Base-by-base conservation (phyloP, 2,888 invertebrate genomes). In the Amphipoea lucens region DNA sequence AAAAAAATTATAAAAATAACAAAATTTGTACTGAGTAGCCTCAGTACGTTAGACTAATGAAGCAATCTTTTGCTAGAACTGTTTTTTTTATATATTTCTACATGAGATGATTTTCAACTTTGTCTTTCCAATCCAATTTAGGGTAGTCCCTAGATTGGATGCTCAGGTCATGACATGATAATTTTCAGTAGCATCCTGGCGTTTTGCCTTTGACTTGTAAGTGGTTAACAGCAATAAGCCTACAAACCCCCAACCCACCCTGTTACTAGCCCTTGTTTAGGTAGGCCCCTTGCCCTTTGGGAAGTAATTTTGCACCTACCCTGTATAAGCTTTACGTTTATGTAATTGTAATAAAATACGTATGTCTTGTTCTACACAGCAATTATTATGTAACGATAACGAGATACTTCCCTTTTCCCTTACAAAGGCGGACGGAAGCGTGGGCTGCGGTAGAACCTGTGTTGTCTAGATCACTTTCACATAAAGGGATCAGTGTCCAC, bases 391-490 rank as follows among this genome's bases (percentile, higher is more conserved):
- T 86, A 66, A 89, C 79, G 42, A 78, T 86, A 66, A 89, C 79
- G 42, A 78, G 78, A 82, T 79, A 89, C 70, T 89, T 87, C 82
- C 83, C 78, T 79, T 73, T 89, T 83, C 82, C 82, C 81, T 85
- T 66, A 68, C 79, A 68, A 57, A 75, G 9, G 68, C 72, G 85
- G 81, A 79, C 84, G 88, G 89, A 88, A 89, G 74, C 75, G 69
- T 74, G 62, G 72, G 75, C 63, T n/a, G 79, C 71, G 62, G 60
- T n/a, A 4, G 12, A 84, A 85, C 84, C 82, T 87, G 77, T 76
- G 80, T 78, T 83, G 83, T 74, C 78, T 81, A 82, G 84, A 85
- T 85, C 81, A 92, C 92, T 92, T 92, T 92, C 92, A 87, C 92
- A 74, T 89, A 88, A 91, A 91, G 88, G 90, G 87, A 85, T 87